phyloP scores from a whole-genome alignment of 2,888 invertebrate genomes.

The Pollenia griseotomentosa region DNA sequence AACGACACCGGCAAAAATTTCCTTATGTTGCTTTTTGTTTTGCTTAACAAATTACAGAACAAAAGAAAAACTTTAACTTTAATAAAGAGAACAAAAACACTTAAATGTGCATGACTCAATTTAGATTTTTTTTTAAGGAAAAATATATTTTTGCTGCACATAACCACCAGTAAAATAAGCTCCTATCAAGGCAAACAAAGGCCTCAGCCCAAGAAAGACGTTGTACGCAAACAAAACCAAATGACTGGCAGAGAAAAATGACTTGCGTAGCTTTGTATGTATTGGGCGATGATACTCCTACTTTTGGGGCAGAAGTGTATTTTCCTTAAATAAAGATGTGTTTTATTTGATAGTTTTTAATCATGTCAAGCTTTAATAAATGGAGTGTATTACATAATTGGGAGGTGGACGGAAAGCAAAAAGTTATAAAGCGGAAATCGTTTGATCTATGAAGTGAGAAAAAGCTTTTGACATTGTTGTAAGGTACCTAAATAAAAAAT shows the following conservation, averaged over 20 bases:
- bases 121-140: conserved; percentile 9
- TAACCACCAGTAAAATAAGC: conserved; percentile 25
- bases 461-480: neutral
- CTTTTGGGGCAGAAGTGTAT: neutral
- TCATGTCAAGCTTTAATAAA: conserved; percentile 15
- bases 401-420: neutral
- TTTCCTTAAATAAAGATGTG: neutral
- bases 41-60: conserved; percentile 53
- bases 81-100: conserved; percentile 45
- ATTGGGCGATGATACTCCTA: neutral
- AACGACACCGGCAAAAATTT: conserved; percentile 50
- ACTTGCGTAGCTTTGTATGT: conserved; percentile 8
- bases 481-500: neutral
- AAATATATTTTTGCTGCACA: conserved; percentile 4
- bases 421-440: neutral
- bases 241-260: neutral
- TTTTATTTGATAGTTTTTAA: conserved; percentile 2
- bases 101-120: conserved; percentile 63
- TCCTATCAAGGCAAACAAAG: conserved; percentile 62
- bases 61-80: conserved; percentile 65
- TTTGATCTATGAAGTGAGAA: neutral
- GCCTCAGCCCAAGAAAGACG: conserved; percentile 1
- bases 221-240: conserved; percentile 39
- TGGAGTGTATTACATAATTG: neutral
- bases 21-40: conserved; percentile 17